Evolutionary conservation across 2,888 invertebrate genomes (phyloP).

Genomic region (Tetranychus truncatus): DNA sequence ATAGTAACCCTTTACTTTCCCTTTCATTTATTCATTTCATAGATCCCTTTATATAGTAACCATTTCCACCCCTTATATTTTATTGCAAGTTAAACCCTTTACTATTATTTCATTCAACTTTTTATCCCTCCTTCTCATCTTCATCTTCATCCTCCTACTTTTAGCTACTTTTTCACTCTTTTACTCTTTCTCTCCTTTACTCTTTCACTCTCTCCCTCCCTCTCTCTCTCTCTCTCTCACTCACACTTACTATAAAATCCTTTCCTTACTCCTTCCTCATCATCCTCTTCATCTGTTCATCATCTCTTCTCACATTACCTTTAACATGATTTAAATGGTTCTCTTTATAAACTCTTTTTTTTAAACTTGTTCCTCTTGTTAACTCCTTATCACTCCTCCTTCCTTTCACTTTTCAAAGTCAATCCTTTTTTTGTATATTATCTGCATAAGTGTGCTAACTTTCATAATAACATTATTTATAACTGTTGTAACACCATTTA

Average conservation of each 20-base stretch:
- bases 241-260: neutral
- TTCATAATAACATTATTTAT: no score
- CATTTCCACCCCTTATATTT: neutral
- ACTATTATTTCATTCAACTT: neutral
- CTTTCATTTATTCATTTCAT: slow-evolving; percentile 1
- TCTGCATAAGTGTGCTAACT: no score
- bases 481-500: no score
- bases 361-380: neutral
- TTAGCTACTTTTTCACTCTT: neutral
- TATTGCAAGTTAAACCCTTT: neutral
- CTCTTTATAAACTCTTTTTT: neutral
- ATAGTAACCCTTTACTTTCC: neutral
- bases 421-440: no score
- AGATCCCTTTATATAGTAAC: neutral
- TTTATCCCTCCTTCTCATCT: neutral
- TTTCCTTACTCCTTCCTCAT: neutral
- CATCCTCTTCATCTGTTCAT: slow-evolving; percentile 1
- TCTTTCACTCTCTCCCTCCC: neutral
- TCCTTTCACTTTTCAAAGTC: no score
- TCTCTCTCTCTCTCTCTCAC: neutral
- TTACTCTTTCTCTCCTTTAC: neutral
- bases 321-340: neutral
- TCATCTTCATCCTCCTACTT: neutral
- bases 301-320: neutral
- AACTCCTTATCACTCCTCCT: neutral